Base-by-base conservation (phyloP, 2,113 vertebrate species). In the Porphyrio hochstetteri region DNA sequence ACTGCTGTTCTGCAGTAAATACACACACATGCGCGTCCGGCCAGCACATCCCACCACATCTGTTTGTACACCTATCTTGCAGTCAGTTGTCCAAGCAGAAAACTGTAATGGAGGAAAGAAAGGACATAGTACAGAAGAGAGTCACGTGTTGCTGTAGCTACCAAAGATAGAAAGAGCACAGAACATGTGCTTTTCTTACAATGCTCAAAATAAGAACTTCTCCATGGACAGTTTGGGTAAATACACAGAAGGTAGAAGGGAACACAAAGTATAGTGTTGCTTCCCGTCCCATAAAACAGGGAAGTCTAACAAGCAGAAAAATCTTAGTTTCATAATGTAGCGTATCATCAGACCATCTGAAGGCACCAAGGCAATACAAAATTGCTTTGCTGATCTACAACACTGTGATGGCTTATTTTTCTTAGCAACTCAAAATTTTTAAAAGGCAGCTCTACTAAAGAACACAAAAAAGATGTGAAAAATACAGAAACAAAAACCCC, bases 391-490 rank as follows among this genome's bases (percentile, higher is more conserved):
- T 70, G 14, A 57, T 36, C 18, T 23, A 31, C 15, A 44, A 42
- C 4, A 24, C 11, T 27, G 3, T 21, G 8, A 61, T 28, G 33
- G 25, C 16, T 78, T 65, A 16, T 18, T 85, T 82, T 57, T 42
- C 40, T 74, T 35, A 72, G 64, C 18, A 33, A 18, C 7, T 35
- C 38, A 3, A 69, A 16, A 36, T 50, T 40, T 82, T 74, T 40
- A 88, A 14, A 25, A 53, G 13, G 23, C 17, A 61, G 15, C 53
- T 10, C 19, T 46, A 63, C 46, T 27, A 14, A 71, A 68, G 14
- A 72, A 56, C 24, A 35, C 0, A 1, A 23, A 27, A 31, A 4
- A 0, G 15, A 17, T 8, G 25, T 3, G 13, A 16, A 9, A 5
- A 17, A 4, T 8, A 17, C 42, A 57, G 7, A 70, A n/a, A 63